Conservation (phyloP, 2,888 invertebrate genomes). For the Troides aeacus region DNA sequence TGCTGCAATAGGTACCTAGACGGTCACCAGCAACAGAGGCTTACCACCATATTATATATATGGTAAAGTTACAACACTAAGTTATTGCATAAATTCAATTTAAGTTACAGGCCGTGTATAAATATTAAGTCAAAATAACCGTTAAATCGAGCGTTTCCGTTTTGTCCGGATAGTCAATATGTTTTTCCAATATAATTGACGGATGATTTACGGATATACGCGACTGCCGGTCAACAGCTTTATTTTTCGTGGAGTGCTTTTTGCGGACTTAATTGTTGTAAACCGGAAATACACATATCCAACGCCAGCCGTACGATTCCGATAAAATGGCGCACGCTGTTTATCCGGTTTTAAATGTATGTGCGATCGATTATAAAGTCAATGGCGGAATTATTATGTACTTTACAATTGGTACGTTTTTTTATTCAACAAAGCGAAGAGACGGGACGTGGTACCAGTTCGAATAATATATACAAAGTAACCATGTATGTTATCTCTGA, state of each 20-base stretch:
- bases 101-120: neutral
- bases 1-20: no score
- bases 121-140: neutral
- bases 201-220: constrained; percentile 27
- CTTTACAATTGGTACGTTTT: no score
- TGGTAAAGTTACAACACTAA: no score
- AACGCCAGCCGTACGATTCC: constrained; percentile 3
- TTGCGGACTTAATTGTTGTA: constrained; percentile 28
- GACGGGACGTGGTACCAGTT: no score
- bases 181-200: constrained; percentile 24
- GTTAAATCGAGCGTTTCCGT: constrained; percentile 9
- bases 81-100: neutral
- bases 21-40: no score
- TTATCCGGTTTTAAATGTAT: no score
- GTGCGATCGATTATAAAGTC: no score
- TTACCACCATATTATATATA: no score
- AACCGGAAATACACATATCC: constrained; percentile 19
- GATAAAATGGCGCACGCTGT: neutral
- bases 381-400: no score
- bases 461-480: no score
- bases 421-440: no score
- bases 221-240: constrained; percentile 22
- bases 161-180: constrained; percentile 15
- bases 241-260: constrained; percentile 22
- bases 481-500: no score